Conservation (phyloP, 2,797 vertebrate genomes). For the Malurus splendens region DNA sequence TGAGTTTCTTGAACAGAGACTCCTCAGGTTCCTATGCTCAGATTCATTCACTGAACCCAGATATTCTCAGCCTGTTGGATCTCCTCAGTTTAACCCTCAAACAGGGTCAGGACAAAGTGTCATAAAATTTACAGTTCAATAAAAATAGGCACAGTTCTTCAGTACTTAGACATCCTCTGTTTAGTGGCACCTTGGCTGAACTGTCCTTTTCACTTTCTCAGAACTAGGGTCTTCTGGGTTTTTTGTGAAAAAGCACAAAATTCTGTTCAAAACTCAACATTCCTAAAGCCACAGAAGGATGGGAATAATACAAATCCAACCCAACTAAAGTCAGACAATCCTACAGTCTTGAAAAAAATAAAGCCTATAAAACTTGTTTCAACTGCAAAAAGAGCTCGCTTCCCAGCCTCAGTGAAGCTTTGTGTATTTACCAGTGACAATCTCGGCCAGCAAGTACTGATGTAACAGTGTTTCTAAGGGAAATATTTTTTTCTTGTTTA, state of each 20-base stretch:
- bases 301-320: background rate
- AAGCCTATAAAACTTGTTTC: background rate
- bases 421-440: background rate
- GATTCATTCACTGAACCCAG: background rate
- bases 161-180: background rate
- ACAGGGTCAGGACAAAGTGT: background rate
- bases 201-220: background rate
- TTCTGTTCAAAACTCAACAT: background rate
- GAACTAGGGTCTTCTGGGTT: background rate
- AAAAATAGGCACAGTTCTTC: background rate
- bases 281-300: background rate
- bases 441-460: background rate
- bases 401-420: background rate
- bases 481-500: conserved; percentile 3
- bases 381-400: background rate
- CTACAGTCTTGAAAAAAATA: background rate
- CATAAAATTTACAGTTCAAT: background rate
- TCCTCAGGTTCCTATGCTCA: background rate
- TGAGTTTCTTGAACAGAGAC: background rate
- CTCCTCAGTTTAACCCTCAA: background rate
- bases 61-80: background rate
- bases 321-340: background rate
- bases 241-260: background rate
- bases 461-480: background rate
- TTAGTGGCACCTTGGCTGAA: background rate